Base-by-base conservation (phyloP, 1,140 invertebrate species). In the Ceratina calcarata region DNA sequence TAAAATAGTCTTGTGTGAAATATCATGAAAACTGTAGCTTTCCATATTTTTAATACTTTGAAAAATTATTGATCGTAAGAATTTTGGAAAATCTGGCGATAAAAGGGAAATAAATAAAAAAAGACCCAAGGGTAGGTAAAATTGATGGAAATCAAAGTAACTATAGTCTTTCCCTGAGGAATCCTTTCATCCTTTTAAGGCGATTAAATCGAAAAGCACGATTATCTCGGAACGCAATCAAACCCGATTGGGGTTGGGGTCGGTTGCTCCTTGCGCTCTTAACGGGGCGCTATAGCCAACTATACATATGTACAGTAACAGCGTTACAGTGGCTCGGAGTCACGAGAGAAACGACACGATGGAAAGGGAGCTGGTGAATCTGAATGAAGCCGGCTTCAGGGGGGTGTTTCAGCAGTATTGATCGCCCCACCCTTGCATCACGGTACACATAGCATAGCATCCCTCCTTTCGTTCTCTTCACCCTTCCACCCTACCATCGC, bases 301-400 rank as follows among this genome's bases (percentile, higher is more conserved):
- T 85, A 81, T 81, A 37, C 32, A 6, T 37, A 37, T 6, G 6
- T 6, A 37, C 32, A 85, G 74, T 67, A 60, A 51, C 69, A 24
- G 22, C 57, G 82, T 67, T 77, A 73, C 24, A 76, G 16, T 16
- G 62, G 60, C 27, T 76, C 58, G 61, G 32, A 18, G 77, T 32
- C 18, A 58, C 13, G 18, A 49, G 77, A 79, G 77, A 73, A 74
- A 49, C 70, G 77, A 73, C 65, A 49, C 70, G 61, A 13, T 79
- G 77, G 77, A 62, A 78, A 77, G 49, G 61, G 53, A 70, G 82
- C 79, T 86, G 80, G 85, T 91, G 89, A 90, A 90, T 90, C 88
- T 91, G 89, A 90, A 90, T 90, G 89, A 91, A 91, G 89, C 82
- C 85, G 86, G 85, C 84, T 89, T 88, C 86, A 86, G 86, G 86